Evolutionary conservation across 2,797 vertebrate genomes (phyloP).

Genomic region (Chaetophractus vellerosus): DNA sequence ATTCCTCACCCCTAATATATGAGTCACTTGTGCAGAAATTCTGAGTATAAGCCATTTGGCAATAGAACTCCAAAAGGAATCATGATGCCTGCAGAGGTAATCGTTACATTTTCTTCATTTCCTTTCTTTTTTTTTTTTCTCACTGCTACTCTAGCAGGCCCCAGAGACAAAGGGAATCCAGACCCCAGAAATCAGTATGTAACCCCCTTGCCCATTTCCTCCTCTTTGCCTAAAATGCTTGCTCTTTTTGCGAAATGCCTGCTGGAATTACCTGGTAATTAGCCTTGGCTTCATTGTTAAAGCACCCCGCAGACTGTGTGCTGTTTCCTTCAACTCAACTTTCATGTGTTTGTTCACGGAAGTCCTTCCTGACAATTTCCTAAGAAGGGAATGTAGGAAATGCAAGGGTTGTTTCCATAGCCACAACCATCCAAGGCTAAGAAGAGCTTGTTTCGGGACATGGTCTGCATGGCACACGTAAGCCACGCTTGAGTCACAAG

Average conservation of each 20-base stretch:
- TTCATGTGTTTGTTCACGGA: slow-evolving; percentile 27
- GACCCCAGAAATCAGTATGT: slow-evolving; percentile 13
- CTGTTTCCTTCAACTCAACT: background rate
- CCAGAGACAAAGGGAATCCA: slow-evolving; percentile 55
- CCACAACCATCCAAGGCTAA: slow-evolving; percentile 62
- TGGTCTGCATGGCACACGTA: background rate
- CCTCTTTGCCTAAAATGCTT: slow-evolving; percentile 10
- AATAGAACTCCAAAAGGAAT: slow-evolving; percentile 61
- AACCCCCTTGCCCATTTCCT: background rate
- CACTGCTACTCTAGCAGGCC: slow-evolving; percentile 46
- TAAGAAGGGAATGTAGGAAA: background rate
- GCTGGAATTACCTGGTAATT: slow-evolving; percentile 43
- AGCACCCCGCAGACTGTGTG: slow-evolving; percentile 5
- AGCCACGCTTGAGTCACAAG: background rate
- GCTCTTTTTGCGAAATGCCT: slow-evolving; percentile 25
- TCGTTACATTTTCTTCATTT: slow-evolving; percentile 48
- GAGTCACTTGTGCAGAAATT: slow-evolving; percentile 32
- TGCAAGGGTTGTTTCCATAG: slow-evolving; percentile 59
- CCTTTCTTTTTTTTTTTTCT: slow-evolving; percentile 10
- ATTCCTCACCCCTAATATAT: background rate
- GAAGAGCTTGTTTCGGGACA: slow-evolving; percentile 41
- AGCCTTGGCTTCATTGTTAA: background rate
- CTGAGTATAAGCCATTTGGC: slow-evolving; percentile 37
- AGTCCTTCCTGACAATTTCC: background rate
- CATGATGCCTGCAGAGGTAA: slow-evolving; percentile 30